These are phyloP conservation scores for Chymomyza caudatula DNA, from an alignment of 2,888 invertebrate species.

Conservation along the genomic window DNA sequence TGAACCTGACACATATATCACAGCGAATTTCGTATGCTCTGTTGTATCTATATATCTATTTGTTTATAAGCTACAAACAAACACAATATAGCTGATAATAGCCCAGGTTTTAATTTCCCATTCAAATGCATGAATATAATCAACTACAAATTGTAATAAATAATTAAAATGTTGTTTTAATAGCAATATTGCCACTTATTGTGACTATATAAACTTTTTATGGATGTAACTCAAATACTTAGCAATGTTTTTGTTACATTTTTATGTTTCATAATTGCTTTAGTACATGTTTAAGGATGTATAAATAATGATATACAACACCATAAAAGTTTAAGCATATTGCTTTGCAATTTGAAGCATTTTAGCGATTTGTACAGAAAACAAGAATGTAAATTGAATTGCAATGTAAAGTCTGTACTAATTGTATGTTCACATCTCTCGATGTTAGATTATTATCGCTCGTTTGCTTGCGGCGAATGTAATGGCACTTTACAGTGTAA, in stretches of 20 bases:
- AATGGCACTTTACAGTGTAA: no score
- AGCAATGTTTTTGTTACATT: not conserved
- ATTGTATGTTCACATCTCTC: not conserved
- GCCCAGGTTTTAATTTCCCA: not conserved
- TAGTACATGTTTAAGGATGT: no score
- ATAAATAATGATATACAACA: not conserved
- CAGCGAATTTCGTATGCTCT: no score
- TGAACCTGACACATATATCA: no score
- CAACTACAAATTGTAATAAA: not conserved
- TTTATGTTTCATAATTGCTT: not conserved
- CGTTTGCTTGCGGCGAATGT: no score
- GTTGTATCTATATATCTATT: not conserved
- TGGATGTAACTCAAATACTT: not conserved
- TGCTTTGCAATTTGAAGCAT: not conserved
- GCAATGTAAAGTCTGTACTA: not conserved
- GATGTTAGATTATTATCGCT: no score
- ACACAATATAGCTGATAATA: not conserved
- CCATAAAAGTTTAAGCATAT: no score
- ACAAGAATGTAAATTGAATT: not conserved
- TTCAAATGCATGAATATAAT: not conserved
- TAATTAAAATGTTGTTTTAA: not conserved
- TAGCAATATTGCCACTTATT: not conserved
- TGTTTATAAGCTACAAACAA: not conserved
- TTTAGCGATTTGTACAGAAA: not conserved
- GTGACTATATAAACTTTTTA: not conserved